Base-by-base conservation (phyloP, 2,888 invertebrate species). In the Synergus umbraculus region DNA sequence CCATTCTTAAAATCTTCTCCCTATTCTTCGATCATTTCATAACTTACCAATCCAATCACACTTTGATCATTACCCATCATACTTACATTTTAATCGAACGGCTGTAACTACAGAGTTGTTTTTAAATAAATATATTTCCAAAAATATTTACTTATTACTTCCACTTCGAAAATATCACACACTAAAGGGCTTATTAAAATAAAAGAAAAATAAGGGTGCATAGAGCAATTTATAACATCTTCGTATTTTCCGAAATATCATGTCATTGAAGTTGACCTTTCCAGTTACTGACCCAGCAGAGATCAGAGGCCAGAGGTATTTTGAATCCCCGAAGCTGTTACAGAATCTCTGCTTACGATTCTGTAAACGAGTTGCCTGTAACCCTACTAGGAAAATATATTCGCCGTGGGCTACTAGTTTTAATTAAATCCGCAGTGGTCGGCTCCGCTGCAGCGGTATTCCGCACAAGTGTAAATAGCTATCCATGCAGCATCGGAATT, bases 351-450 rank as follows among this genome's bases (percentile, higher is more conserved):
- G 69, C 15, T 49, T 29, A 49, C 69, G 15, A 49, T 49, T 69
- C 15, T 69, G 65, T 77, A n/a, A 64, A 41, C 44, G 29, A 43
- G 44, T 76, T 80, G 86, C 86, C 85, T 86, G 83, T 85, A 87
- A 85, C 83, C 86, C 85, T 85, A 85, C 81, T 80, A 83, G 82
- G 85, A 85, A 88, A 88, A 88, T 87, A 88, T 88, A 85, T 85
- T 88, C 84, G 85, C 87, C 86, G 85, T 83, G 83, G 87, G 87
- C 87, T 86, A 86, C 87, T 86, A 86, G 87, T 86, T 90, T 90
- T 90, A 90, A 90, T 90, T 90, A 90, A 90, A 90, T 90, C 87
- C 85, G 85, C 83, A 84, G 37, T 49, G 69, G 15, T 69, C 9
- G 29, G 29, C 29, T 29, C 46, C 29, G 13, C 29, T 13, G 29